Evolutionary conservation across 2,888 invertebrate species (phyloP), one percentile per base, ranked within the genome.

Genomic region (Drosophila mettleri): DNA sequence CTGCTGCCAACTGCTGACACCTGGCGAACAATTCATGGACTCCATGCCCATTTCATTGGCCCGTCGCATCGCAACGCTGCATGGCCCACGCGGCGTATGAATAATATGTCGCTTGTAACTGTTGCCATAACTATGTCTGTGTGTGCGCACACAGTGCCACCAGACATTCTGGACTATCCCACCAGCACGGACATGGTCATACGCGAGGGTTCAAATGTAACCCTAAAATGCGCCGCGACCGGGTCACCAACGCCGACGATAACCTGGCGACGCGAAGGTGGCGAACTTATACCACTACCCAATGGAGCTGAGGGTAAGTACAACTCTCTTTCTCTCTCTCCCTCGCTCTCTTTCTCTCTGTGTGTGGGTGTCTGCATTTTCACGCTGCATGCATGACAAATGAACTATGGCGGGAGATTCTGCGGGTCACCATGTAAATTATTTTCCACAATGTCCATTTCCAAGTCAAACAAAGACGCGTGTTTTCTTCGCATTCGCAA

Each of bases 211-310:
- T 95, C 95, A 54, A 96, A 97, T 76, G 96, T 97, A 68, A 96
- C 96, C 86, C 93, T 98, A 63, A 94, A 95, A 73, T 98, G 98
- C 91, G 96, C 97, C 33, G 98, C 97, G 20, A 96, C 95, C 16
- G 97, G 98, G 54, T 96, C 96, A n/a, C 98, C 98, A 3, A 94
- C 94, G 74, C 98, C 98, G 6, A 95, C 95, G 83, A 97, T 98
- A 91, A 95, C 95, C 73, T 98, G 98, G 98, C 93, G 96, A 77
- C 93, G 97, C 74, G 97, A 97, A 92, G 96, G 96, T 88, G 95
- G 95, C 62, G 95, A 95, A 89, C 93, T 94, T 61, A 96, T 97
- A 90, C 94, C 95, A 18, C 91, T 95, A 51, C 93, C 94, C 54
- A 95, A 94, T 79, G 95, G 95, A 34, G 93, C 94, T 79, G 95